Percentiles rank a stretch among this genome's conserved stretches.
phyloP scores from a whole-genome alignment of 2,113 vertebrate species.

The Rostratula benghalensis region DNA sequence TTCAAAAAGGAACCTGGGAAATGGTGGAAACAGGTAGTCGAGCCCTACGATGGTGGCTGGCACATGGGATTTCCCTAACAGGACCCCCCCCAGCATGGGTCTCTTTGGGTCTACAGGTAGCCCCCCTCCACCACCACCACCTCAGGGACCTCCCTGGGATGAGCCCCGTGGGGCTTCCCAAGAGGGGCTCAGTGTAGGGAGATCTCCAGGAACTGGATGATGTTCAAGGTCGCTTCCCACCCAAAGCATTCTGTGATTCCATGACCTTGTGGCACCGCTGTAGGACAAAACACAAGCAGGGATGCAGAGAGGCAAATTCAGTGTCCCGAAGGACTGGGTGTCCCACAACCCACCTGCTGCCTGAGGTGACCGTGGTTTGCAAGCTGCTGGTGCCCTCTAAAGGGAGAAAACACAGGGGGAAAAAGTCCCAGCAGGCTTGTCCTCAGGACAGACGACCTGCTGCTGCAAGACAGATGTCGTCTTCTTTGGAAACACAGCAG shows the following conservation, averaged over 20 bases:
- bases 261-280: accelerated
- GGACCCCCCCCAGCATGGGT: not conserved
- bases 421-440: not conserved
- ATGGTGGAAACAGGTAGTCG: not conserved
- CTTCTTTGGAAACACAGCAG: not conserved
- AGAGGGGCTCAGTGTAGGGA: no score
- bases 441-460: not conserved
- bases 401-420: not conserved
- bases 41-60: not conserved
- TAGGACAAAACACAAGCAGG: accelerated
- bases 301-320: not conserved
- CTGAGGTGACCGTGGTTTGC: not conserved
- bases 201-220: no score
- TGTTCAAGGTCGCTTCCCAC: not conserved
- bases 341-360: not conserved
- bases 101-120: not conserved
- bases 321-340: not conserved
- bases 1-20: not conserved
- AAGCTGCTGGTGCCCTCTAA: constrained; percentile 22
- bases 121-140: not conserved
- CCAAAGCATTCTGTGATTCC: not conserved
- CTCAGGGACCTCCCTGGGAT: no score
- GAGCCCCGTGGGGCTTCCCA: not conserved
- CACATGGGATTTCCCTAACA: not conserved
- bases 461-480: not conserved